These are phyloP conservation scores for Serripes groenlandicus DNA, from an alignment of 2,888 invertebrate genomes.

Conservation along the genomic window DNA sequence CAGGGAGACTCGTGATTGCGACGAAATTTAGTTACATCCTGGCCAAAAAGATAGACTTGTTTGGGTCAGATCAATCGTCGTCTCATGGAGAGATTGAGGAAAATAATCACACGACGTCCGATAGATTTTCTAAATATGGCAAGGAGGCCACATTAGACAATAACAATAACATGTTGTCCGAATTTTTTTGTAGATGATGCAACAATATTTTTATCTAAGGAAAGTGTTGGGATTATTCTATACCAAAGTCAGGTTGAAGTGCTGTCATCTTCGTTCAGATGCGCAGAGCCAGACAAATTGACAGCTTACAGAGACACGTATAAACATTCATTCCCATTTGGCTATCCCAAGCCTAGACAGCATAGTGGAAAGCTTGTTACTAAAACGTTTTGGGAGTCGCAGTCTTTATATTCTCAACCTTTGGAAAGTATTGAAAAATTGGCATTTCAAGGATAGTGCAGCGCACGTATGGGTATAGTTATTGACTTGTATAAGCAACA, in stretches of 20 bases:
- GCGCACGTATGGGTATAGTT: not conserved
- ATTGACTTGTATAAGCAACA: not conserved
- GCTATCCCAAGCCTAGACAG: not conserved
- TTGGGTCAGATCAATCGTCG: too few relatives aligned
- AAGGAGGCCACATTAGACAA: too few relatives aligned
- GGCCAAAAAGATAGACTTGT: too few relatives aligned
- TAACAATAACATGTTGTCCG: not conserved
- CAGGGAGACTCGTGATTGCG: too few relatives aligned
- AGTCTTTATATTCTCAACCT: not conserved
- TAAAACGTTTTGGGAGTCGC: not conserved
- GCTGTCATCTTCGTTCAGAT: not conserved
- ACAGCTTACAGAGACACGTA: not conserved
- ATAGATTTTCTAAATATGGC: not conserved
- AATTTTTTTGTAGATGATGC: conserved; percentile 10
- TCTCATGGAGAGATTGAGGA: too few relatives aligned
- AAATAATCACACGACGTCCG: too few relatives aligned
- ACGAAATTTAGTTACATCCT: too few relatives aligned
- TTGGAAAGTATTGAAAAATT: conserved; percentile 8
- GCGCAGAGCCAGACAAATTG: not conserved
- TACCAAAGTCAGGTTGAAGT: not conserved
- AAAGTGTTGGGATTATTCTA: not conserved
- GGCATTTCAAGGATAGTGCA: not conserved
- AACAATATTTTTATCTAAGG: not conserved
- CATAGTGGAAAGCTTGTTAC: not conserved
- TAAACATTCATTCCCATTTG: not conserved